Evolutionary conservation across 2,113 vertebrate genomes (phyloP), one percentile per base, ranked within the genome.

Genomic region (Eulemur rufifrons): DNA sequence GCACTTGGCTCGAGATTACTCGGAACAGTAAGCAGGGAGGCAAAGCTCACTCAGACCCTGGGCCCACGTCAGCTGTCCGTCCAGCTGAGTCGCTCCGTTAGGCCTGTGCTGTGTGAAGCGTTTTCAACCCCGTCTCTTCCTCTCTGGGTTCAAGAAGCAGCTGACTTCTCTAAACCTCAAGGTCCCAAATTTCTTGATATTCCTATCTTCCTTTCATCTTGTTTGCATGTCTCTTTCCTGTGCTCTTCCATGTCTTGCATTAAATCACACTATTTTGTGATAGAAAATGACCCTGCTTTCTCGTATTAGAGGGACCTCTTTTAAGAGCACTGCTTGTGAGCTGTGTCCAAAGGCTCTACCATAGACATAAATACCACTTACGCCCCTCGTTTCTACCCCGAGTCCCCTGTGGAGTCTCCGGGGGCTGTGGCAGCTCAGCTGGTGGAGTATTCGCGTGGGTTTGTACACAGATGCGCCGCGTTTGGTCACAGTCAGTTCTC

Each of bases 391-490:
- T 39, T 59, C 23, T 37, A 2, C 17, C 34, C 32, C 0, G 0
- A 2, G 1, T 21, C 9, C 32, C 59, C 39, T 50, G 21, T 12
- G 3, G 0, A 32, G 39, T n/a, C 34, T 85, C 78, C 8, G 89
- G 37, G 9, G 21, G 7, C 17, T 39, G 1, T 13, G 8, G 42
- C 25, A n/a, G 54, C 21, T 14, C n/a, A 8, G 69, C 12, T 34
- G 78, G 29, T 39, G 8, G 10, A n/a, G 39, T 2, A 17, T 3
- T 63, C 0, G 2, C 3, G 6, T 0, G 20, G 84, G 12, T 42
- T 6, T 50, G 78, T 17, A 4, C 17, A 15, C 25, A 4, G 20
- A 50, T 8, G 0, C 0, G 13, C 14, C 25, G 4, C 8, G 0
- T 5, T 29, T 20, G 15, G 9, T 25, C 8, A 4, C 9, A 54